Evolutionary conservation across 2,113 vertebrate species (phyloP), one percentile per base, ranked within the genome.

Genomic region (Leptobrachium ailaonicum): DNA sequence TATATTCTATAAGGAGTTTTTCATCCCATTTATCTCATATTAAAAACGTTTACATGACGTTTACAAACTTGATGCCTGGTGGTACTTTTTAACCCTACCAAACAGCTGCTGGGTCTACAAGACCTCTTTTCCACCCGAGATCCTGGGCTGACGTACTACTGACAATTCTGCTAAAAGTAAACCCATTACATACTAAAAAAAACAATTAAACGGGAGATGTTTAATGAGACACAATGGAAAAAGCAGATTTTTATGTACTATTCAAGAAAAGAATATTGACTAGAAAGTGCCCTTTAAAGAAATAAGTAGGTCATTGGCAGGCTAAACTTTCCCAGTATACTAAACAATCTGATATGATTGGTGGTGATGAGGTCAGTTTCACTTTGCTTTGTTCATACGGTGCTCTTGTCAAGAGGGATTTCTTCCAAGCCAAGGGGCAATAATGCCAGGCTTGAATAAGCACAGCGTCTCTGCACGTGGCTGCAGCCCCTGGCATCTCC

Each of bases 361-460:
- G 86, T 83, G 43, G 83, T 73, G n/a, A 85, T 87, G 87, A 87
- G 88, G 87, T 88, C 79, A 73, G 82, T 90, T 87, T 86, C 85
- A 66, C 76, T 79, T 85, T 74, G 84, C 89, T 83, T 75, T 41
- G 77, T 84, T 88, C 88, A 85, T 1, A 50, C 76, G 45, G 71
- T 2, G 73, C 75, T 1, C 87, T 82, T 89, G 90, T 87, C 90
- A 88, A 84, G 84, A 90, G 84, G 78, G 82, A 88, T 89, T 73
- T 1, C 75, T 90, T 87, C 87, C 67, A 2, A 85, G 58, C 75
- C 76, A 83, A 68, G 76, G 81, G 73, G 84, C 63, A 66, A 43
- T 14, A 82, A 85, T 73, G 83, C 71, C 6, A 76, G 75, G 3
- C 2, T 6, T 67, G 73, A 62, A 72, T 80, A 71, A 73, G 71